These are phyloP conservation scores for Limosa lapponica DNA, from an alignment of 2,797 vertebrate genomes.

Conservation along the genomic window DNA sequence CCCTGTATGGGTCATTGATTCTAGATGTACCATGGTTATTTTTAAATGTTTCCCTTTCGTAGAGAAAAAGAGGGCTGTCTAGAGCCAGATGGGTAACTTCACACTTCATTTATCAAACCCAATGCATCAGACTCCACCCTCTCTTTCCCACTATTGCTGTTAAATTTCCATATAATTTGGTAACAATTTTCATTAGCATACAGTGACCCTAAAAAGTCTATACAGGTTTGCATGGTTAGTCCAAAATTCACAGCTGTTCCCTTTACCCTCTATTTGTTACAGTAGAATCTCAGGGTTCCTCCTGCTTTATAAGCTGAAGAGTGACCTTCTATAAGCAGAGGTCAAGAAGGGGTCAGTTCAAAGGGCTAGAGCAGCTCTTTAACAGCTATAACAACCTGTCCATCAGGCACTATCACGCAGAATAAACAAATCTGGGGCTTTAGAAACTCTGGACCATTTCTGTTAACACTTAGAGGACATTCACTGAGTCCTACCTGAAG, in stretches of 20 bases:
- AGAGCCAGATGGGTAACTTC: conserved; percentile 98
- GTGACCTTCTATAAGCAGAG: conserved; percentile 81
- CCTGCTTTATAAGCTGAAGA: conserved; percentile 77
- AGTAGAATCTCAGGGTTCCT: conserved; percentile 79
- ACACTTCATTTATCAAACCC: conserved; percentile 99
- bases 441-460: conserved; percentile 77
- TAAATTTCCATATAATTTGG: conserved; percentile 98
- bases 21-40: conserved; percentile 83
- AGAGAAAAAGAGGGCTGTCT: conserved; percentile 80
- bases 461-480: conserved; percentile 79
- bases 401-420: conserved; percentile 74
- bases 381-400: conserved; percentile 83
- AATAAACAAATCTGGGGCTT: conserved; percentile 80
- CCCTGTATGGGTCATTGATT: conserved; percentile 81
- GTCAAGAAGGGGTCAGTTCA: conserved; percentile 84
- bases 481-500: conserved; percentile 60
- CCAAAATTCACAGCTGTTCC: conserved; percentile 91
- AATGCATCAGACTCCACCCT: conserved; percentile 84
- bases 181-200: conserved; percentile 99
- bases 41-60: conserved; percentile 82
- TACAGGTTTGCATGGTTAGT: conserved; percentile 85
- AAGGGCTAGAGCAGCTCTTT: conserved; percentile 79
- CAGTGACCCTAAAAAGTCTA: conserved; percentile 92
- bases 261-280: conserved; percentile 80
- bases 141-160: conserved; percentile 88